Base-by-base conservation (phyloP, 2,797 vertebrate species). In the Danio tinwini region DNA sequence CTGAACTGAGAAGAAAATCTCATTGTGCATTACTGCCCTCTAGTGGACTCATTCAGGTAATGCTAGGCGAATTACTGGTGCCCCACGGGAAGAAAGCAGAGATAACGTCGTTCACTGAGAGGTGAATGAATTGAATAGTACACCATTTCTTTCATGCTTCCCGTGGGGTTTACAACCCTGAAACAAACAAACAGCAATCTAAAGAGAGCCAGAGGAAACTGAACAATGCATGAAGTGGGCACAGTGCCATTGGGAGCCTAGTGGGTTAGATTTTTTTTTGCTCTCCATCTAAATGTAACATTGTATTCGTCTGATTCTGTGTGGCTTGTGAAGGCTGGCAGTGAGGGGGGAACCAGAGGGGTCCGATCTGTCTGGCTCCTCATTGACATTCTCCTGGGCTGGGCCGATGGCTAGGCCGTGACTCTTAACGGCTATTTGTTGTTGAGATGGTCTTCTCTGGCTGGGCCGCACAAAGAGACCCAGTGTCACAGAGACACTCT, bases 371-470 rank as follows among this genome's bases (percentile, higher is more conserved):
- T 80, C 74, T 61, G 63, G 72, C 58, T 63, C 73, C 81, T 85
- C 81, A 86, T 85, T 85, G 83, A 76, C 80, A 86, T 85, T 85
- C 83, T 80, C 73, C 65, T 74, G 52, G 81, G 82, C 82, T 75
- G 81, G 14, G 81, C 58, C 37, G 50, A 62, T 59, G 68, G 77
- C 64, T 69, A 71, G 84, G 88, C 83, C 82, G 88, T 85, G 89
- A 91, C 90, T 92, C 89, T 90, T 91, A 93, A 90, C 87, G 86
- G 90, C 86, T 90, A 91, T 93, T 93, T 92, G 92, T 92, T 90
- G 89, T 88, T 7, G 77, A 74, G 85, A 89, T 91, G 73, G 68
- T 80, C 89, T 92, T 90, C 88, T 90, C 90, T 88, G 85, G 90
- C 87, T 86, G 83, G 73, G 65, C 87, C 2, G 86, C 89, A 94